These are phyloP conservation scores for Puntigrus tetrazona DNA, from an alignment of 2,113 vertebrate species.

Conservation along the genomic window DNA sequence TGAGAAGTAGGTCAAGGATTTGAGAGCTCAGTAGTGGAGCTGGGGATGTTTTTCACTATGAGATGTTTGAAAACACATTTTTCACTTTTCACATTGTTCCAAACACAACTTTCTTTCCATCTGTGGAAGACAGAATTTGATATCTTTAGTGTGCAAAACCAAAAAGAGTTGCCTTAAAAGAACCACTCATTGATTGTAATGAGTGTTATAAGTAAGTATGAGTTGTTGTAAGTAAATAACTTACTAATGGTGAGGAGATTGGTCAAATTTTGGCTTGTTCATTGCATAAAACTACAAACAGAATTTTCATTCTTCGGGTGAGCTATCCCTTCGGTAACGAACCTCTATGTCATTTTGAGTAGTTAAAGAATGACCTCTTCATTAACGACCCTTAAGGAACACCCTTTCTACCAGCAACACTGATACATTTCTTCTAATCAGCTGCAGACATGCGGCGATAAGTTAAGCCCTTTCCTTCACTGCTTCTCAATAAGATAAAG, in stretches of 20 bases:
- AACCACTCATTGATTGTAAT: neutral
- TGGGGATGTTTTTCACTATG: neutral
- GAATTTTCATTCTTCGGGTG: neutral
- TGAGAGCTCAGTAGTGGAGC: neutral
- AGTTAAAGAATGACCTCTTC: constrained; percentile 1
- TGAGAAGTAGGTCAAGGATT: constrained; percentile 14
- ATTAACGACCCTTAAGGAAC: neutral
- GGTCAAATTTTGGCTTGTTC: neutral
- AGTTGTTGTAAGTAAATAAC: neutral
- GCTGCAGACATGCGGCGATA: constrained; percentile 52
- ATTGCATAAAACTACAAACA: neutral
- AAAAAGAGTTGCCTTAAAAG: neutral
- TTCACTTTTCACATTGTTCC: neutral
- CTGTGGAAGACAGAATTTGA: neutral
- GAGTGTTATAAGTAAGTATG: too few relatives aligned
- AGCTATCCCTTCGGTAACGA: neutral
- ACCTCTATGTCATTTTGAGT: neutral
- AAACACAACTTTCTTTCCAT: neutral
- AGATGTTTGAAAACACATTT: neutral
- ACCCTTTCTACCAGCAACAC: neutral
- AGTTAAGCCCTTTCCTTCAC: constrained; percentile 41
- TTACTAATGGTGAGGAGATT: neutral
- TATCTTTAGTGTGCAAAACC: neutral
- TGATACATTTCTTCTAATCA: constrained; percentile 48
- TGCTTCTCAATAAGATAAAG: constrained; percentile 23